Base-by-base conservation (phyloP, 64 coral and sea anemone genomes). In the Stichodactyla mertensii region DNA sequence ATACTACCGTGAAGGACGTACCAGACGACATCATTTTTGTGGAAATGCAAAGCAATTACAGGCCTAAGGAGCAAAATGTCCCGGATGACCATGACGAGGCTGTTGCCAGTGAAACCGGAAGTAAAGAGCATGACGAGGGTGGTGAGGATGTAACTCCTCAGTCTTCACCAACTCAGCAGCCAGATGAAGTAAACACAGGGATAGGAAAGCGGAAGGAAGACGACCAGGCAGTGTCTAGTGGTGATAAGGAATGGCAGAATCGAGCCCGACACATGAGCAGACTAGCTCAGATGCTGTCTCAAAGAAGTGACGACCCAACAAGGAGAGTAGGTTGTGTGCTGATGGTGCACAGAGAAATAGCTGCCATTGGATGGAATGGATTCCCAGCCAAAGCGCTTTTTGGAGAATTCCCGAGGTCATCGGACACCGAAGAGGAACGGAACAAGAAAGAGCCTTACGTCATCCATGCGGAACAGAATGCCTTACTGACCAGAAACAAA, bases 381-480 rank as follows among this genome's bases (percentile, higher is more conserved):
- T 89, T 82, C 58, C 87, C 87, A 10, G 57, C 87, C 10, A 89
- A 89, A 18, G 55, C 87, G n/a, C 56, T 54, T 9, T 83, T 61
- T 61, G 87, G 87, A 0, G 87, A 89, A 26, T 89, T 89, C 59
- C 87, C 87, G 12, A 89, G 77, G 80, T 28, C 77, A 13, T 91
- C 93, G 0, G 51, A 81, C 51, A 52, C 51, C 19, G 78, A 81
- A 20, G 78, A 54, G 16, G 78, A 23, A 81, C 16, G 78, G 10
- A 19, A 53, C 20, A 74, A 89, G 6, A 95, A 91, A 70, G 87
- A 91, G 19, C 52, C 89, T 16, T 95, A 95, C 52, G 83, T 95
- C 8, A 91, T 95, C 82, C 93, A 95, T 79, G 90, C 90, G 5
- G 93, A 89, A 14, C 84, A 95, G 23, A 95, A 95, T 71, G 93